Percentiles rank a stretch among this genome's conserved stretches.
Conservation (phyloP, 2,113 vertebrate genomes). For the Salminus brasiliensis region DNA sequence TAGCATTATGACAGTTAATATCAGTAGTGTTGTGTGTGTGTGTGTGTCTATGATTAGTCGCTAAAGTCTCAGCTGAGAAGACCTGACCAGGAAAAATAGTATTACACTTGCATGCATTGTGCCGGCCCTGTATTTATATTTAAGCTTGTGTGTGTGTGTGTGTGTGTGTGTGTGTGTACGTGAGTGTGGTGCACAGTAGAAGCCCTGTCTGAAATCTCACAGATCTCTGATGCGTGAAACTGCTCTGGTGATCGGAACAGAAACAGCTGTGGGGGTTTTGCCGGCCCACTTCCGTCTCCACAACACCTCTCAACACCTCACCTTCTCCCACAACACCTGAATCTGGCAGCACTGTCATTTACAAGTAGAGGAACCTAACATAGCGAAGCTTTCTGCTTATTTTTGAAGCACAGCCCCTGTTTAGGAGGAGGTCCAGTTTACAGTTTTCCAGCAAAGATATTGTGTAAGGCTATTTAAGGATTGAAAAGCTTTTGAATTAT, state of each 20-base stretch:
- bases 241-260: background rate
- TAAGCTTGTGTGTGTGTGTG: constrained; percentile 16
- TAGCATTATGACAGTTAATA: constrained; percentile 23
- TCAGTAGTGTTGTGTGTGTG: background rate
- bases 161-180: background rate
- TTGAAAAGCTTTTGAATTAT: constrained; percentile 47
- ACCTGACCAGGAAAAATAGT: background rate
- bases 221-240: constrained; percentile 28
- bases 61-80: constrained; percentile 4
- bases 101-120: constrained; percentile 4
- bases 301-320: background rate
- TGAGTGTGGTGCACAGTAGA: background rate
- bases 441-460: constrained; percentile 18
- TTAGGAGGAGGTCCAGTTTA: background rate
- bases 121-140: background rate
- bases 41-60: background rate
- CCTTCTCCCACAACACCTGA: constrained; percentile 10
- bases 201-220: constrained; percentile 4
- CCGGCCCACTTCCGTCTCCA: background rate
- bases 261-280: constrained; percentile 44
- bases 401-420: constrained; percentile 2
- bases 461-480: constrained; percentile 43
- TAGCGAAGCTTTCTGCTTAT: background rate
- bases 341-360: background rate
- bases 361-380: background rate